Conservation (phyloP, 2,888 invertebrate species). For the Amphipoea lucens region DNA sequence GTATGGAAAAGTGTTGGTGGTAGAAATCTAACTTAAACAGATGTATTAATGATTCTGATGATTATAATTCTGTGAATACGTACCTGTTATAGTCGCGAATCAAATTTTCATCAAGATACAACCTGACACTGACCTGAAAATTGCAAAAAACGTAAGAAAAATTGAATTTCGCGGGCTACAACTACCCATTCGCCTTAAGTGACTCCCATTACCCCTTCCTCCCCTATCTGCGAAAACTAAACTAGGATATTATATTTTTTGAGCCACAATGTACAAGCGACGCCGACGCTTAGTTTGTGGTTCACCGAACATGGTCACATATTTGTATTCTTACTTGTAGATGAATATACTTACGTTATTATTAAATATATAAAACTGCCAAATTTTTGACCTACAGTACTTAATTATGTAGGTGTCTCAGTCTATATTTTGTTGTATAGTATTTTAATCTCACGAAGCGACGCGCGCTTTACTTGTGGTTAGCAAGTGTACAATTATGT, state of each 20-base stretch:
- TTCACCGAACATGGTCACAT: not conserved
- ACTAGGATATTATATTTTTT: not conserved
- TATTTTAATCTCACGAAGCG: not conserved
- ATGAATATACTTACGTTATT: not conserved
- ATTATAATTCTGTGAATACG: too few species aligned
- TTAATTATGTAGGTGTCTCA: not conserved
- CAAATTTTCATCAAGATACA: too few species aligned
- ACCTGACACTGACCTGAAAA: too few species aligned
- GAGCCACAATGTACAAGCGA: not conserved
- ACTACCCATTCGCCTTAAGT: too few species aligned
- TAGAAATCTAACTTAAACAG: too few species aligned
- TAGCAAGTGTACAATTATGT: not conserved
- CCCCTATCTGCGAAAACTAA: too few species aligned
- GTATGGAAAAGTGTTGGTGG: too few species aligned
- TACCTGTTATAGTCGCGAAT: too few species aligned
- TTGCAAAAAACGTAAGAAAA: too few species aligned
- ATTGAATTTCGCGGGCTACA: too few species aligned
- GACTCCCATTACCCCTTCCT: too few species aligned
- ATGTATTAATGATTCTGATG: too few species aligned
- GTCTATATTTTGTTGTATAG: not conserved
- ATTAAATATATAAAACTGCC: not conserved
- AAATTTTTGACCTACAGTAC: not conserved
- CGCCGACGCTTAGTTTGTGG: not conserved
- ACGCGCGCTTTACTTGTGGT: not conserved
- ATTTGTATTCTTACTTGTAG: not conserved